A percentile compares a stretch with the other conserved stretches of the same genome.
phyloP scores from a whole-genome alignment of 2,888 invertebrate genomes.

The Drosophila dives region DNA sequence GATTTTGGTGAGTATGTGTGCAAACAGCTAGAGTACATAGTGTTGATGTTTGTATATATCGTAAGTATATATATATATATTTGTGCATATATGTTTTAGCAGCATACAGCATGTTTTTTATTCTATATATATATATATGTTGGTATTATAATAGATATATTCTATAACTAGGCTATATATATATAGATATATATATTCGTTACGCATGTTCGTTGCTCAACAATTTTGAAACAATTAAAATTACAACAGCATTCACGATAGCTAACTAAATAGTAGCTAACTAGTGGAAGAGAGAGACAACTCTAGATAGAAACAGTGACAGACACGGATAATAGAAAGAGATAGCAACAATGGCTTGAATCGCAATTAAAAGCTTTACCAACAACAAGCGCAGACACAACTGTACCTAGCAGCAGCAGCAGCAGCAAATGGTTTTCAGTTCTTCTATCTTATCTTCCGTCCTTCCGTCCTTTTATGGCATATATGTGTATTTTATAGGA shows the following conservation, averaged over 20 bases:
- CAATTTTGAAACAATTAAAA: slow-evolving; percentile 63
- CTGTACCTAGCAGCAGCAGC: slow-evolving; percentile 54
- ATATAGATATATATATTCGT: slow-evolving; percentile 62
- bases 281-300: slow-evolving; percentile 30
- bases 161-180: slow-evolving; percentile 64
- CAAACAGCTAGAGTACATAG: slow-evolving; percentile 61
- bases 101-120: slow-evolving; percentile 58
- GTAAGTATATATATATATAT: slow-evolving; percentile 34
- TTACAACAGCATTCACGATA: slow-evolving; percentile 76
- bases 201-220: slow-evolving; percentile 71
- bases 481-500: slow-evolving; percentile 27
- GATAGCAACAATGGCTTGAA: slow-evolving; percentile 22
- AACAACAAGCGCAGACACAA: slow-evolving; percentile 54
- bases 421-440: slow-evolving; percentile 9
- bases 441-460: neutral
- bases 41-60: slow-evolving; percentile 45
- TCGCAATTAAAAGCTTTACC: slow-evolving; percentile 23
- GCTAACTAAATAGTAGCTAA: slow-evolving; percentile 59
- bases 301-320: slow-evolving; percentile 20
- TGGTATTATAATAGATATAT: slow-evolving; percentile 48
- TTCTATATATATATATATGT: slow-evolving; percentile 38
- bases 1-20: slow-evolving; percentile 47
- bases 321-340: slow-evolving; percentile 25
- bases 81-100: slow-evolving; percentile 43
- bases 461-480: slow-evolving; percentile 26